Base-by-base conservation (phyloP, 2,113 vertebrate genomes). In the Furnarius figulus region DNA sequence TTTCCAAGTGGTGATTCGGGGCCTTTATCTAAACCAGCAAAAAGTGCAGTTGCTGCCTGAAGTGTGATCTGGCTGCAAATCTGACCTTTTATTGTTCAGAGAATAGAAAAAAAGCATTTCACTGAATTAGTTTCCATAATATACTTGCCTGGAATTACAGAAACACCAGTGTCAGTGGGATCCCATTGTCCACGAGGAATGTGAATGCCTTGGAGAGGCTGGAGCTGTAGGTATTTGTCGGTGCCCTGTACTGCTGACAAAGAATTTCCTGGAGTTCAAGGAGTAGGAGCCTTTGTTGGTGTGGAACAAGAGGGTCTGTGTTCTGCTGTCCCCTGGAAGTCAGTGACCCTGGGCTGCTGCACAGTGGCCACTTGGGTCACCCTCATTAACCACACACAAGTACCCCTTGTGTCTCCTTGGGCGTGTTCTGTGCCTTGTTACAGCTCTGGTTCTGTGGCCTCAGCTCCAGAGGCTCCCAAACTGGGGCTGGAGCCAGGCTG, bases 231-330 rank as follows among this genome's bases (percentile, higher is more conserved):
- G 81, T 78, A 59, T 19, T 80, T 83, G 61, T 49, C 24, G 5
- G 35, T 37, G 55, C 85, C 33, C 2, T 49, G 7, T 3, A 5
- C 47, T 76, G 92, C 93, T 96, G 82, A 81, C 39, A 6, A 19
- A 19, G 75, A 75, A 25, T 50, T 90, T 78, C 92, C 95, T 63
- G 61, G 1, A 70, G 61, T 49, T 50, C 52, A 52, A 85, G 87
- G 85, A 95, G 92, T 94, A 76, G 94, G 87, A 91, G 94, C 92
- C 58, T 91, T 89, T 91, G 82, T 84, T 4, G 8, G 58, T 56
- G 35, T 11, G 85, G 78, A 93, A 93, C 88, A 95, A 93, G 85
- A 13, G 90, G 67, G 8, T 10, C 82, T 76, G 71, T 95, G 94
- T 97, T 96, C 66, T 25, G 58, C 27, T 62, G 1, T 10, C 52